These are phyloP conservation scores for Coleophora deauratella DNA, from an alignment of 2,888 invertebrate genomes.

Conservation along the genomic window DNA sequence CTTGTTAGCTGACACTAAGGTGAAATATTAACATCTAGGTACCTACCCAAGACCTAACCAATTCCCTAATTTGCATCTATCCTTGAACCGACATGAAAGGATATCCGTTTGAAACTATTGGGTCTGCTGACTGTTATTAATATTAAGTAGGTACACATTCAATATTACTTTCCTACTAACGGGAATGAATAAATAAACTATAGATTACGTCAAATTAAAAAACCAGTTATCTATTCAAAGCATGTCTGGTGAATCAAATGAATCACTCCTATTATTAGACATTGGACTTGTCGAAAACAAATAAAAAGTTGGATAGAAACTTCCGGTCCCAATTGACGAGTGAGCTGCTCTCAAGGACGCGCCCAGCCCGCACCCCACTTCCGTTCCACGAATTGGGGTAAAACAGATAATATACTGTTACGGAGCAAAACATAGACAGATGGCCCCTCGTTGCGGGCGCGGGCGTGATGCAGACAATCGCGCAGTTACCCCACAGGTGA, in stretches of 20 bases:
- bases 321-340: slow-evolving; percentile 48
- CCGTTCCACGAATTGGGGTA: slow-evolving; percentile 58
- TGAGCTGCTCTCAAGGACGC: slow-evolving; percentile 49
- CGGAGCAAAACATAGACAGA: slow-evolving; percentile 44
- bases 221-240: too few species aligned
- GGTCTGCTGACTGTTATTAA: too few species aligned
- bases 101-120: slow-evolving; percentile 53
- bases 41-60: slow-evolving; percentile 33
- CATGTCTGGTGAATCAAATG: too few species aligned
- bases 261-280: not conserved
- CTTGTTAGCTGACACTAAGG: slow-evolving; percentile 37
- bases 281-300: slow-evolving; percentile 4
- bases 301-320: slow-evolving; percentile 37
- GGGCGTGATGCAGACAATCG: slow-evolving; percentile 2
- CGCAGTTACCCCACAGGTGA: slow-evolving; percentile 21
- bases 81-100: slow-evolving; percentile 67
- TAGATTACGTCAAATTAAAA: too few species aligned
- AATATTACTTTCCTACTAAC: slow-evolving; percentile 19
- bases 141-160: too few species aligned
- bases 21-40: slow-evolving; percentile 43
- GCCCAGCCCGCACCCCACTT: slow-evolving; percentile 63
- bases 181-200: too few species aligned
- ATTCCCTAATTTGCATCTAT: slow-evolving; percentile 53
- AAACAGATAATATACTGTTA: slow-evolving; percentile 30
- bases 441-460: slow-evolving; percentile 18